phyloP scores from a whole-genome alignment of 23 tunicate genomes.

The Pegea sp. region DNA sequence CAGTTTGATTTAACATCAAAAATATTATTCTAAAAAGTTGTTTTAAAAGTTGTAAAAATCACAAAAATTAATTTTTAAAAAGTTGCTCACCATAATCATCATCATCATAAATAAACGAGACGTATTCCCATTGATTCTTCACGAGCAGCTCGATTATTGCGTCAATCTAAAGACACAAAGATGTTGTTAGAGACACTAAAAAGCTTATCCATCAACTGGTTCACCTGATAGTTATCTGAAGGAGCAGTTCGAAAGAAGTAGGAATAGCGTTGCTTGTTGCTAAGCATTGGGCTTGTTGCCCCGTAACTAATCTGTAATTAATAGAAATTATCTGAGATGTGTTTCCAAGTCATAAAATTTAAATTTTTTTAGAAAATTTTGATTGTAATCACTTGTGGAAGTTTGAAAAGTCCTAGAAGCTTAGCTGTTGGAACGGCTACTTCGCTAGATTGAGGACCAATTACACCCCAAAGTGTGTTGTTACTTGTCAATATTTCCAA shows the following conservation, averaged over 20 bases:
- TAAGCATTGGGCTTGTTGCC: conserved; percentile 21
- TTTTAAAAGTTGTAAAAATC: background rate
- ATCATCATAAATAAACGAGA: conserved; percentile 54
- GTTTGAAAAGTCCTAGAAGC: conserved; percentile 26
- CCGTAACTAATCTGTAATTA: conserved; percentile 17
- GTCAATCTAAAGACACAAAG: conserved; percentile 8
- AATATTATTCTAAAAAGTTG: background rate
- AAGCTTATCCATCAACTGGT: background rate
- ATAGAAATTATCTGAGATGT: background rate
- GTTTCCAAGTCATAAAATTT: background rate
- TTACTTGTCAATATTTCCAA: background rate
- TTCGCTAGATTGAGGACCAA: conserved; percentile 34
- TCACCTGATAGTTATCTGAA: conserved; percentile 30
- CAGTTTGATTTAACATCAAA: background rate
- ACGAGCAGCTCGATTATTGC: conserved; percentile 31
- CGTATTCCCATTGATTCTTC: conserved; percentile 25
- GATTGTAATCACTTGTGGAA: conserved; percentile 12
- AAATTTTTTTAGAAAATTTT: background rate
- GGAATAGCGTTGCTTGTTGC: conserved; percentile 22
- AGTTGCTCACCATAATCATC: conserved; percentile 32
- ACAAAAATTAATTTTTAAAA: conserved; percentile 1
- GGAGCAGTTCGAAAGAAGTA: conserved; percentile 36
- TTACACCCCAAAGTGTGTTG: conserved; percentile 34
- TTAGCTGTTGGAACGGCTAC: conserved; percentile 38
- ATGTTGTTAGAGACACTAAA: background rate